Base-by-base conservation (phyloP, 2,113 vertebrate species). In the Poeciliopsis occidentalis region DNA sequence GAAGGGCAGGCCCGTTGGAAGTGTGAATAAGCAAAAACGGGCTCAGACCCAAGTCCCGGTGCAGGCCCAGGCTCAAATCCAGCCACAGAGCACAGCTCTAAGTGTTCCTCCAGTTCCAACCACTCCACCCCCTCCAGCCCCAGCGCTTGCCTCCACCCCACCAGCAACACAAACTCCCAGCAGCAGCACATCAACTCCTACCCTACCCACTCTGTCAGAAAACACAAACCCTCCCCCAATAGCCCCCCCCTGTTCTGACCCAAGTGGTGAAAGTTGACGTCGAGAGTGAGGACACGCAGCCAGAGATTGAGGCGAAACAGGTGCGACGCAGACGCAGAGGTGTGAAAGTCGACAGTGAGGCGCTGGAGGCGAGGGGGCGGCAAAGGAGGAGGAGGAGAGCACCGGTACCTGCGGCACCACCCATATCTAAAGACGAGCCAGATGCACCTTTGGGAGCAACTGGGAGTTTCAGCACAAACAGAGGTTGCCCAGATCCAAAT, bases 1-100 rank as follows among this genome's bases (percentile, higher is more conserved):
- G 87, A 98, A 98, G 88, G 97, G 97, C 54, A 93, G 98, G 73
- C 98, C 98, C 1, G 97, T 99, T 8, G 98, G 97, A 69, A 99
- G 98, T 0, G 97, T 99, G 73, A 99, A 99, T 89, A 99, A 99
- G 90, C 97, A 98, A 77, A 99, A 99, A 85, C 92, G 94, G 65
- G 86, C 88, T 31, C 93, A 94, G 84, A 87, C 57, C 73, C 93
- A 92, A 95, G 81, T 91, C 54, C 96, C 93, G 37, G 78, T 84
- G 1, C 89, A 82, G 94, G 78, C 92, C 4, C 90, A 86, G 12
- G 12, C 83, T 10, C 94, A 89, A 37, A 82, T 69, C 6, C 93
- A 90, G 19, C 74, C 65, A 47, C 88, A 81, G 67, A 90, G 37
- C 82, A 32, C 80, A 47, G 61, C 60, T 63, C 22, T 44, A 10